Evolutionary conservation across 2,888 invertebrate species (phyloP).

Genomic region (Elmis aenea): DNA sequence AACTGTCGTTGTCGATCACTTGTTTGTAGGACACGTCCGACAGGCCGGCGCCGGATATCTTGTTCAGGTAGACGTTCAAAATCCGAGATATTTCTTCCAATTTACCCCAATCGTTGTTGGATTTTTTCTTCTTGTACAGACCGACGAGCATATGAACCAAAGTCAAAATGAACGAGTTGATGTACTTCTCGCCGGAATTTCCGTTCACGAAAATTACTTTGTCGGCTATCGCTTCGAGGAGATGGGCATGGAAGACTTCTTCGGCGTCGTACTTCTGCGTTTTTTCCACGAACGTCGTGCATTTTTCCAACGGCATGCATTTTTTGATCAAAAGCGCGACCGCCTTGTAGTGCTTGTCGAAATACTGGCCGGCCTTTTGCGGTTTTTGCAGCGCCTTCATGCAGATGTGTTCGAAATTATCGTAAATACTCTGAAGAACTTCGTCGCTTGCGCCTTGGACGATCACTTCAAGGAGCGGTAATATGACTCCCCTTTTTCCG

Average conservation of each 20-base stretch:
- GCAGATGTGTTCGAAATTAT: constrained; percentile 59
- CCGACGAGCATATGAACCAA: constrained; percentile 52
- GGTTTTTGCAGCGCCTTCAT: constrained; percentile 62
- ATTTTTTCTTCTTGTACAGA: constrained; percentile 47
- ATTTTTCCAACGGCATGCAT: constrained; percentile 56
- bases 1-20: constrained; percentile 45
- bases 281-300: constrained; percentile 54
- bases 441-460: constrained; percentile 46
- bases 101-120: constrained; percentile 26
- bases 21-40: too few species aligned
- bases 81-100: constrained; percentile 22
- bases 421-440: constrained; percentile 52
- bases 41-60: too few species aligned
- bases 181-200: constrained; percentile 42
- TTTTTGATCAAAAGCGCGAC: constrained; percentile 55
- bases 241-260: constrained; percentile 55
- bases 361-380: constrained; percentile 63
- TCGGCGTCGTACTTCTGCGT: constrained; percentile 58
- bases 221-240: constrained; percentile 53
- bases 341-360: constrained; percentile 56
- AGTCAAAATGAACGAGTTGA: constrained; percentile 53
- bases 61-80: constrained; percentile 24
- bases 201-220: constrained; percentile 47
- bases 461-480: constrained; percentile 56
- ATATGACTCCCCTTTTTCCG: constrained; percentile 57